A percentile compares a stretch with the other conserved stretches of the same genome.
Conservation (phyloP, 2,797 vertebrate species). For the Picus viridis region DNA sequence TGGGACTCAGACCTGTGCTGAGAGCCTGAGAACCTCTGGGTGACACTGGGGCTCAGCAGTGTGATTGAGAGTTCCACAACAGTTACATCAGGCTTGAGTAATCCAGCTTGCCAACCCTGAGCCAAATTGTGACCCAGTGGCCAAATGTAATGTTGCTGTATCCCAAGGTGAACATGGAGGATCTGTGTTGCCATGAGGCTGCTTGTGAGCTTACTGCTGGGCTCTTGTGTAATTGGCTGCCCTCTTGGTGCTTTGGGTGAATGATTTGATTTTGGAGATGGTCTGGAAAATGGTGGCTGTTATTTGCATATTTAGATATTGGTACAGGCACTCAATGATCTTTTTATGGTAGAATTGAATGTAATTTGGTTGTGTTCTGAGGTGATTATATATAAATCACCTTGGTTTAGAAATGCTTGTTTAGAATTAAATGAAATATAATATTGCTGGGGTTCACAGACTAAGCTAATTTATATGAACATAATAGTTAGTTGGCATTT, state of each 20-base stretch:
- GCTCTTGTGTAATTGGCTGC: not conserved
- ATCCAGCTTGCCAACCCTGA: not conserved
- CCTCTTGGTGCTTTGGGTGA: not conserved
- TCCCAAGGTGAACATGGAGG: fast-evolving
- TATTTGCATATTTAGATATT: slow-evolving; percentile 4
- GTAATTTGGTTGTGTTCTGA: not conserved
- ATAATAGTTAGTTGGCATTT: slow-evolving; percentile 3
- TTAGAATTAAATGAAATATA: slow-evolving; percentile 3
- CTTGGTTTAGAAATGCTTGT: not conserved
- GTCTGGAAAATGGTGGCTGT: not conserved
- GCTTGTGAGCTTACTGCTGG: fast-evolving
- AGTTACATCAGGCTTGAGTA: not conserved
- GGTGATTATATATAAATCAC: not conserved
- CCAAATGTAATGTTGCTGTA: not conserved
- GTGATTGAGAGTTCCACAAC: not conserved
- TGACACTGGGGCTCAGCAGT: fast-evolving
- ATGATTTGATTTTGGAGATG: not conserved
- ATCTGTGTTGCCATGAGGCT: not conserved
- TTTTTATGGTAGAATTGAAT: not conserved
- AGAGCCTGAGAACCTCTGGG: not conserved
- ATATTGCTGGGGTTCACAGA: not conserved
- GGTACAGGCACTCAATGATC: not conserved
- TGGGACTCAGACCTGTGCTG: not conserved
- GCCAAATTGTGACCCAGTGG: not conserved
- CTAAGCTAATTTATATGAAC: not conserved